Percentiles rank a stretch among this genome's conserved stretches.
Conservation (phyloP, 2,113 vertebrate genomes). For the Crotalus tigris region DNA sequence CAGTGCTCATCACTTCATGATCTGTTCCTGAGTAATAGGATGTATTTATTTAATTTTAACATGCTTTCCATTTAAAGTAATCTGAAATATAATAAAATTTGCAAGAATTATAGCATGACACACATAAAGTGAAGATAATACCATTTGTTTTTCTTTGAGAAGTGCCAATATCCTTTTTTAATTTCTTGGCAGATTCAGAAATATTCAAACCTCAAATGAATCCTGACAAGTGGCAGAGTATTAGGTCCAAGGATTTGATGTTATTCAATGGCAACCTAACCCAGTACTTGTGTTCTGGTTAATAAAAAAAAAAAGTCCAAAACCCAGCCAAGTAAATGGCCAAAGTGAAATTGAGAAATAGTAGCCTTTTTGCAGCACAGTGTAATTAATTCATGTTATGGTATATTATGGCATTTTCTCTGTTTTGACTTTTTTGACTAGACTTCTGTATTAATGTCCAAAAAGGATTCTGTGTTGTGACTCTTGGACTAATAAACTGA, state of each 20-base stretch:
- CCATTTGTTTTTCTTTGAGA: not conserved
- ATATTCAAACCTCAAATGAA: not conserved
- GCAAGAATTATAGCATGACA: not conserved
- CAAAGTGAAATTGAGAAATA: not conserved
- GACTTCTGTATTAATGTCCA: not conserved
- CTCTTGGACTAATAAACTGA: not conserved
- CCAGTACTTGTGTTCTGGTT: not conserved
- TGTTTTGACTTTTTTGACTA: too few species aligned
- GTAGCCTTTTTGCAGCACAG: not conserved
- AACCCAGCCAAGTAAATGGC: not conserved
- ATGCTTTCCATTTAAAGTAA: not conserved
- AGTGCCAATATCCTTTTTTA: not conserved
- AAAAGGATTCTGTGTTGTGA: not conserved
- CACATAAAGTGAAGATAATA: not conserved
- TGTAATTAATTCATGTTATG: not conserved
- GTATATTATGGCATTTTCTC: not conserved
- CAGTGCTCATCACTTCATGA: not conserved
- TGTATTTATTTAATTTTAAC: not conserved
- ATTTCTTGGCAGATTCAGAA: not conserved
- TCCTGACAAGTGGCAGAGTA: not conserved
- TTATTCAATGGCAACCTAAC: not conserved
- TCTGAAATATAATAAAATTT: not conserved
- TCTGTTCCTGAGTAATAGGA: not conserved
- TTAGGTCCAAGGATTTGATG: not conserved
- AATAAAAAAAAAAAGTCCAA: not conserved